Base-by-base conservation (phyloP, 1,140 invertebrate species). In the Protaetia brevitarsis region DNA sequence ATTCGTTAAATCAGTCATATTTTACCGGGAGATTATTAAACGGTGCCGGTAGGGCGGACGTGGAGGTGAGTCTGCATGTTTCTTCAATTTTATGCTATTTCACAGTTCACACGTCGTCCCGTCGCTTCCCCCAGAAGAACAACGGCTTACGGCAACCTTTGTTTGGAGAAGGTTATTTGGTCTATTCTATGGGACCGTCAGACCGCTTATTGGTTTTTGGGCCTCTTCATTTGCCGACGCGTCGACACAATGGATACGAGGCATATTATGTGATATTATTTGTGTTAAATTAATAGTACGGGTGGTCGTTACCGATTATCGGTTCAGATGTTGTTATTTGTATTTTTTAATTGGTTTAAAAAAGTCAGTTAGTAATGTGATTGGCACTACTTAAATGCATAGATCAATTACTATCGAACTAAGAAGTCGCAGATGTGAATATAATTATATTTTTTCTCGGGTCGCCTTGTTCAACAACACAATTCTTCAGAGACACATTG, bases 1-100 rank as follows among this genome's bases (percentile, higher is more conserved):
- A 51, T 51, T 51, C 41, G 41, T 51, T 51, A 51, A 51, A 51
- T 51, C 41, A 51, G 21, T 51, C 41, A 51, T 51, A 51, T 26
- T 51, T 51, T 51, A 51, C 16, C 41, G 31, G 31, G 41, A 51
- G 41, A 51, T 51, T 51, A 51, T 19, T 51, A 51, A 23, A 51
- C 19, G 16, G 19, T 51, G 11, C 11, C 41, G 41, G 23, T 2
- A 10, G 41, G 5, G 10, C 16, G 19, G 41, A 23, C 16, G 11
- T 4, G 37, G 21, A 2, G 13, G 63, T 57, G 63, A 70, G 41
- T 64, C 63, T 59, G 63, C 68, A 60, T 58, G 51, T 59, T 65
- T 30, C 66, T 68, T 70, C 68, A 70, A 70, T 70, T 70, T 70
- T 68, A 70, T 70, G 66, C 69, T 70, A 70, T 70, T 70, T 70